phyloP scores from a whole-genome alignment of 2,888 invertebrate genomes.

The Dryadula phaetusa region DNA sequence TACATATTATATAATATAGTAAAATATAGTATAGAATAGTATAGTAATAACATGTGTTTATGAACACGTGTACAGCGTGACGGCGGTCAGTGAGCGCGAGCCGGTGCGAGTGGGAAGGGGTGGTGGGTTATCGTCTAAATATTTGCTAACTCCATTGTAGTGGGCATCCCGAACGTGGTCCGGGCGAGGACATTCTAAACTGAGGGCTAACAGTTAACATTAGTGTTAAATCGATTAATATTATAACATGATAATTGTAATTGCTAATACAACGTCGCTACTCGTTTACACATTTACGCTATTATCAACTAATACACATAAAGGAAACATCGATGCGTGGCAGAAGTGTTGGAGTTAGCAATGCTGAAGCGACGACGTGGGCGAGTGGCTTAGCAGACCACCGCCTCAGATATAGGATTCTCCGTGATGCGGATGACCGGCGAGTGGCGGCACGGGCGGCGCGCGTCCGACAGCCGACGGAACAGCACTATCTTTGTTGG shows the following conservation, averaged over 20 bases:
- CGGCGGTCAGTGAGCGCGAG: constrained; percentile 29
- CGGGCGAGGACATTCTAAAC: neutral
- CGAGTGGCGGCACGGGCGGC: constrained; percentile 78
- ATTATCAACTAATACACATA: neutral
- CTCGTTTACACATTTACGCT: neutral
- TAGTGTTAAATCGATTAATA: neutral
- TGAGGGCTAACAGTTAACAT: neutral
- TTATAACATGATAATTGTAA: neutral
- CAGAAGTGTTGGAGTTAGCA: constrained; percentile 13
- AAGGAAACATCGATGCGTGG: neutral
- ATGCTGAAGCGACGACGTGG: neutral
- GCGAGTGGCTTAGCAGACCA: constrained; percentile 85
- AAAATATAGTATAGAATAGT: constrained; percentile 2
- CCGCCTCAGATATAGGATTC: constrained; percentile 90
- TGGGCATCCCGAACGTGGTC: neutral
- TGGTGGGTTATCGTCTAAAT: neutral
- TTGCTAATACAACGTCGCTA: constrained; percentile 2
- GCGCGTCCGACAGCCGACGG: constrained; percentile 84
- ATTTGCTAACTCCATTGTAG: constrained; percentile 16
- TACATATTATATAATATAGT: neutral
- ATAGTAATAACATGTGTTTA: neutral
- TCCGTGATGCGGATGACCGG: constrained; percentile 91
- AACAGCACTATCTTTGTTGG: constrained; percentile 88
- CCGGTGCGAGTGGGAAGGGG: constrained; percentile 23
- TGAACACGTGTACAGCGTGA: constrained; percentile 17